phyloP scores from a whole-genome alignment of 1,140 invertebrate genomes.

The Eueides isabella region DNA sequence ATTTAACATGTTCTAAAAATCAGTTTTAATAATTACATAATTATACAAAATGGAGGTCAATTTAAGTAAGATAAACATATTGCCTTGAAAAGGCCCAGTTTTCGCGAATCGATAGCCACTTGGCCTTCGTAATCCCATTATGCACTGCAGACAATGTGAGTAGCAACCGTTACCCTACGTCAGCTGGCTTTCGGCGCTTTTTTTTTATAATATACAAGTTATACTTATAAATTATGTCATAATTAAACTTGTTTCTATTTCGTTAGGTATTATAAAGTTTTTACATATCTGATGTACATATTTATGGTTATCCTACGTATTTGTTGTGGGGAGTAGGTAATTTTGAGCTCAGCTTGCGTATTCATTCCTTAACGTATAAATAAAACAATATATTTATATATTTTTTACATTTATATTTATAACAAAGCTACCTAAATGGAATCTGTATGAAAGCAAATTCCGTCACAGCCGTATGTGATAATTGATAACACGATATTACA shows the following conservation, averaged over 20 bases:
- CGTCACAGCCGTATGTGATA: constrained; percentile 11
- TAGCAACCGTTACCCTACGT: constrained; percentile 41
- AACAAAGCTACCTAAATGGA: neutral
- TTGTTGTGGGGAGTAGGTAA: neutral
- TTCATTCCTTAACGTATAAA: neutral
- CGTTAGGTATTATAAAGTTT: neutral
- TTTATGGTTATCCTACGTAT: neutral
- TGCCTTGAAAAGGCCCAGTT: constrained; percentile 37
- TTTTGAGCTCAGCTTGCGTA: neutral
- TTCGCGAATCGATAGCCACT: constrained; percentile 49
- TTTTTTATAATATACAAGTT: constrained; percentile 13
- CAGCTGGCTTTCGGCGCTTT: constrained; percentile 30
- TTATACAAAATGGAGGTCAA: neutral
- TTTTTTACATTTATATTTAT: neutral
- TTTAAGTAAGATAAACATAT: constrained; percentile 1
- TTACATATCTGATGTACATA: neutral
- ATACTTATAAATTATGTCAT: neutral
- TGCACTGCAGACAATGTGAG: constrained; percentile 46
- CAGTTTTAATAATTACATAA: constrained; percentile 1
- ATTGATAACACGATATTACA: constrained; percentile 18
- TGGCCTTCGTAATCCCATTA: constrained; percentile 49
- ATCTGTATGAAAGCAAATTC: neutral
- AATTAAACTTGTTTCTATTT: neutral
- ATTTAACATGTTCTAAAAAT: neutral
- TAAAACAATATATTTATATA: neutral